Evolutionary conservation across 2,797 vertebrate species (phyloP), one percentile per base, ranked within the genome.

Genomic region (Dendrocincla tyrannina): DNA sequence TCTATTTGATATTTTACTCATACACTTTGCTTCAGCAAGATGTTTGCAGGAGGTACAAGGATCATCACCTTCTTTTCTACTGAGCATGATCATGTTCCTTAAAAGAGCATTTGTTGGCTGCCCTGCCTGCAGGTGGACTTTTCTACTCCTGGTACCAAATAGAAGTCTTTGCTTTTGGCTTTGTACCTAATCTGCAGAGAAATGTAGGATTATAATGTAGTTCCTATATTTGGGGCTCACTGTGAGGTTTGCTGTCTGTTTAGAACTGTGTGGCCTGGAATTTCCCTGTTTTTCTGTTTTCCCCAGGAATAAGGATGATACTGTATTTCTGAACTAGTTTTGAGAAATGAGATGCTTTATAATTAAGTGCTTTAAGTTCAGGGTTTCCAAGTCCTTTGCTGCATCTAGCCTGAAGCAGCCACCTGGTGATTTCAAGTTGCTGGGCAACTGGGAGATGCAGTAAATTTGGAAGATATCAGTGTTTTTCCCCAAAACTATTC

Each of bases 1-100:
- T 85, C 27, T 85, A 63, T 59, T 95, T 97, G 37, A 81, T 91
- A 93, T 90, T 94, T 56, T 82, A 88, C 77, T 88, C 49, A 67
- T 53, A 17, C 55, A 15, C 33, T 92, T 88, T 77, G 22, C 42
- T 91, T 76, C 50, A 84, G 66, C 85, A 72, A 44, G 37, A 17
- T 7, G 12, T 62, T 84, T 72, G 50, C 37, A 75, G 77, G 20
- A 75, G 23, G 5, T 33, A 1, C 0, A 4, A 32, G 15, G 28
- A 37, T 60, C 9, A 39, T n/a, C 9, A 12, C 5, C 13, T 33
- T n/a, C 8, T 23, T 63, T 60, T 37, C 33, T 72, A 15, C 46
- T 76, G 37, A 69, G 33, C 30, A 23, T 13, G 33, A 10, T 13
- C 18, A 4, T 49, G 41, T 3, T n/a, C 10, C 33, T 39, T 46